A percentile compares a stretch with the other conserved stretches of the same genome.
These are phyloP conservation scores for Heterotilapia buettikoferi DNA, from an alignment of 2,113 vertebrate genomes.

Conservation along the genomic window DNA sequence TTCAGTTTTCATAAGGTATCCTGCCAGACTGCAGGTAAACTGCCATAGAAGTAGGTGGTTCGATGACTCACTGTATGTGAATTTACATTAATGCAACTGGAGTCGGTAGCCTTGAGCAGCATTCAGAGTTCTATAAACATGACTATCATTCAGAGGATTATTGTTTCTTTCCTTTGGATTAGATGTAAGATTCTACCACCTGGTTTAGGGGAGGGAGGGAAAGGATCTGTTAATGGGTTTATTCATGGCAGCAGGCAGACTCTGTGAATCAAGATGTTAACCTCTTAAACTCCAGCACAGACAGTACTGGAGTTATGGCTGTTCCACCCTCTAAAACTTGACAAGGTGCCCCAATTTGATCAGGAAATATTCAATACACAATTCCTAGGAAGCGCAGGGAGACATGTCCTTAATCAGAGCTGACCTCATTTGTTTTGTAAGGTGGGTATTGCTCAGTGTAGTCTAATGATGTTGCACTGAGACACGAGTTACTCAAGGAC, in stretches of 20 bases:
- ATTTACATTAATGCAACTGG: background rate
- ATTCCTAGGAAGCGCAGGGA: background rate
- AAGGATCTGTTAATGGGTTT: conserved; percentile 4
- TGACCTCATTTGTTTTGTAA: conserved; percentile 1
- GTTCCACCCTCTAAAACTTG: background rate
- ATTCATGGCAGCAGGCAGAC: background rate
- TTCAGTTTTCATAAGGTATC: background rate
- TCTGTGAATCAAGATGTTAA: background rate
- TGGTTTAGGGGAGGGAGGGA: background rate
- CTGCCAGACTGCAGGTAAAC: background rate
- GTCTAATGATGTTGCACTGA: background rate
- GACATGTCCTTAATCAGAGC: background rate
- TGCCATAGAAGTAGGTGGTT: background rate
- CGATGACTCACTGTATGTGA: background rate
- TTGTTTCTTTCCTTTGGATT: conserved; percentile 22
- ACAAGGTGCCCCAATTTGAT: background rate
- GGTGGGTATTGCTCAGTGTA: background rate
- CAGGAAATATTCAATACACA: background rate
- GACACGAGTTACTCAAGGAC: background rate
- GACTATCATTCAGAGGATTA: conserved; percentile 22
- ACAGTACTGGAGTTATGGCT: background rate
- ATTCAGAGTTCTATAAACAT: background rate
- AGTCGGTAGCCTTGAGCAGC: background rate
- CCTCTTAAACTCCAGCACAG: background rate
- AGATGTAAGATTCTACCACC: background rate